phyloP scores from a whole-genome alignment of 2,888 invertebrate species.

The Ormia ochracea region DNA sequence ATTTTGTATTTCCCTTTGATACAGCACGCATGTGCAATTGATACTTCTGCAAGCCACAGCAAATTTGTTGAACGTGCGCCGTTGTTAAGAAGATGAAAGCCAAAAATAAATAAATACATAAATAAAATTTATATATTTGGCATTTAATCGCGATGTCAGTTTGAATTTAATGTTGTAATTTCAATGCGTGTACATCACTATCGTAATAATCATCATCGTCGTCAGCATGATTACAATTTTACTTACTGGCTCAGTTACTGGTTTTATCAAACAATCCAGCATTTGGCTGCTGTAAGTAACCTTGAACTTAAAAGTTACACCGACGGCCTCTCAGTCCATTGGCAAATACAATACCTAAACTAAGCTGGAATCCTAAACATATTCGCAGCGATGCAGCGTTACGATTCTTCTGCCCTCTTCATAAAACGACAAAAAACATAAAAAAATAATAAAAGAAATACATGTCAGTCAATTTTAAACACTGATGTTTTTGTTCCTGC shows the following conservation, averaged over 20 bases:
- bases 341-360: conserved; percentile 27
- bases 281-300: conserved; percentile 69
- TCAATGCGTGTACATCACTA: conserved; percentile 14
- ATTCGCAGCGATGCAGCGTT: background rate
- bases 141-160: conserved; percentile 47
- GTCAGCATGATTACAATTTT: conserved; percentile 56
- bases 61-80: conserved; percentile 67
- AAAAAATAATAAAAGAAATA: conserved; percentile 38
- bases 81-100: conserved; percentile 47
- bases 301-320: conserved; percentile 68
- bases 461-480: conserved; percentile 61
- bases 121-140: background rate
- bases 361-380: conserved; percentile 3
- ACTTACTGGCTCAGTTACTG: conserved; percentile 62
- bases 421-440: conserved; percentile 27
- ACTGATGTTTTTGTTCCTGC: conserved; percentile 47
- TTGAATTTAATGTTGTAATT: conserved; percentile 38
- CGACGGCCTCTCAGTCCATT: conserved; percentile 37
- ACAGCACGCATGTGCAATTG: too few species aligned
- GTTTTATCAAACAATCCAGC: conserved; percentile 67
- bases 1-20: too few species aligned
- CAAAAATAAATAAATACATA: conserved; percentile 58
- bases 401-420: conserved; percentile 27
- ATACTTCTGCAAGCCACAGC: conserved; percentile 30
- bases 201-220: conserved; percentile 25